These are phyloP conservation scores for Sminthurinus signatus DNA, from an alignment of 1,140 invertebrate genomes.

Conservation along the genomic window DNA sequence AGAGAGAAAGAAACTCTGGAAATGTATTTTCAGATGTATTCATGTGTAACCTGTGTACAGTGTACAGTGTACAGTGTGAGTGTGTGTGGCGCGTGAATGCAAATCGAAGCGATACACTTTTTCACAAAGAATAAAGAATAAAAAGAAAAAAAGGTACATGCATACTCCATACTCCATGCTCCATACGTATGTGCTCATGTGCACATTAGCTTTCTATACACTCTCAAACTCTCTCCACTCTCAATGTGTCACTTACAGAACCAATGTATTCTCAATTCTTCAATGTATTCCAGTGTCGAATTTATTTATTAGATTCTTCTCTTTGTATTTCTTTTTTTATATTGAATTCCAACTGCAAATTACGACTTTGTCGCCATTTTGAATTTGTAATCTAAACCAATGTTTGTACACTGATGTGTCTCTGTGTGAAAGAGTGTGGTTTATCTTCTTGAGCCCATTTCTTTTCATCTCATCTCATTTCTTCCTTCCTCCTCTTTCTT, in stretches of 20 bases:
- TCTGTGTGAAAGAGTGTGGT: too few relatives aligned
- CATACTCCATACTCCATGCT: too few relatives aligned
- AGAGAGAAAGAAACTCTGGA: too few relatives aligned
- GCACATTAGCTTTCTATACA: conserved; percentile 9
- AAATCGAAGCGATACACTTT: conserved; percentile 16
- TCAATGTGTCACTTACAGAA: conserved; percentile 16
- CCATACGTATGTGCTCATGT: conserved; percentile 13
- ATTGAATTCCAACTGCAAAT: conserved; percentile 6
- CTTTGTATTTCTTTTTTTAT: conserved; percentile 8
- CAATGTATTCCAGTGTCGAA: not conserved
- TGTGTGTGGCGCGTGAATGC: conserved; percentile 11
- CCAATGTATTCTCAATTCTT: conserved; percentile 2
- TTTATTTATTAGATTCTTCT: conserved; percentile 17
- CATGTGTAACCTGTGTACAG: conserved; percentile 15
- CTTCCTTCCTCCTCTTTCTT: not conserved
- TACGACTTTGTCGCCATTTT: conserved; percentile 12
- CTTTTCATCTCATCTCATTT: not conserved
- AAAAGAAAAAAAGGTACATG: too few relatives aligned
- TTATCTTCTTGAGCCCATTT: not conserved
- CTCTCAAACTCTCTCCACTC: too few relatives aligned
- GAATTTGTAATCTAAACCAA: conserved; percentile 7
- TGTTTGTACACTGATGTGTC: not conserved
- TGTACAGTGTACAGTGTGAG: too few relatives aligned
- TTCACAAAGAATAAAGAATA: conserved; percentile 4
- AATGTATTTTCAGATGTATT: conserved; percentile 13